Evolutionary conservation across 2,888 invertebrate species (phyloP).

Genomic region (Boloria euphrosyne): DNA sequence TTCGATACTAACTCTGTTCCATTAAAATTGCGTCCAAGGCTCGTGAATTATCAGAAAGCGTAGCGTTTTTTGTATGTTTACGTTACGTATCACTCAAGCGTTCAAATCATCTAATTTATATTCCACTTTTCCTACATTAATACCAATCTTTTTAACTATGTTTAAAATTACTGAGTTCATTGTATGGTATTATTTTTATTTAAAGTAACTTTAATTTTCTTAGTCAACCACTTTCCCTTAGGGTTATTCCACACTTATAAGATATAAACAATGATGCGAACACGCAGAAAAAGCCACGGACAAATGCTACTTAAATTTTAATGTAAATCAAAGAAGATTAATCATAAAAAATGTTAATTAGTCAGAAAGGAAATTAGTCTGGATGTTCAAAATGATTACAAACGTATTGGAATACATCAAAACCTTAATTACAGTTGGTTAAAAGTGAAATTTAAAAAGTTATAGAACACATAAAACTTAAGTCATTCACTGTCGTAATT

Average conservation of each 20-base stretch:
- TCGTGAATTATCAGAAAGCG: neutral
- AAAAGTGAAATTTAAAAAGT: slow-evolving; percentile 37
- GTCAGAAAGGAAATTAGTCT: slow-evolving; percentile 2
- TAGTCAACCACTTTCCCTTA: no score
- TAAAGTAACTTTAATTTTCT: no score
- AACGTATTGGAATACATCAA: slow-evolving; percentile 20
- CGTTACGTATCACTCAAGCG: slow-evolving; percentile 3
- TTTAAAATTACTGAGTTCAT: no score
- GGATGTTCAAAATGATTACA: slow-evolving; percentile 1
- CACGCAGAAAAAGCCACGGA: no score
- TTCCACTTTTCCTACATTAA: neutral
- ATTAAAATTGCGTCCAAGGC: neutral
- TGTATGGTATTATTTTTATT: no score
- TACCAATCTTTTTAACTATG: neutral
- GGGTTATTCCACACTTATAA: no score
- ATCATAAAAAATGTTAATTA: neutral
- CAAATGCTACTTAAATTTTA: no score
- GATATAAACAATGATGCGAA: no score
- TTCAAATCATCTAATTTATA: slow-evolving; percentile 10
- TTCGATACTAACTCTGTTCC: no score
- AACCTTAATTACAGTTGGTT: slow-evolving; percentile 19
- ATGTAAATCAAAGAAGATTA: neutral
- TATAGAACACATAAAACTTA: slow-evolving; percentile 35
- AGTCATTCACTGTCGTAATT: slow-evolving; percentile 37
- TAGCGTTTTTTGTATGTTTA: neutral